These are phyloP conservation scores for Alectura lathami DNA, from an alignment of 2,113 vertebrate species.

Conservation along the genomic window DNA sequence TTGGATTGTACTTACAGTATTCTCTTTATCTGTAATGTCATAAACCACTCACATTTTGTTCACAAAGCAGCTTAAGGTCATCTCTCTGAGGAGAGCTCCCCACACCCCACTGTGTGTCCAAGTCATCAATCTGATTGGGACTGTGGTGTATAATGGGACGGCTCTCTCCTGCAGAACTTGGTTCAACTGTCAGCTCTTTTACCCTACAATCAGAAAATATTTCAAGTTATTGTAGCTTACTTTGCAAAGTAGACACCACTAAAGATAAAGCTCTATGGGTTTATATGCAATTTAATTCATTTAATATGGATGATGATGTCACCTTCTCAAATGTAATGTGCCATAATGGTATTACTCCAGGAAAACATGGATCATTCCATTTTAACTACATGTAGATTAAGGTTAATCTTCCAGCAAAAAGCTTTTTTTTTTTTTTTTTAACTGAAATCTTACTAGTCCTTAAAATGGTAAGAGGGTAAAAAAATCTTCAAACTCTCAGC, in stretches of 20 bases:
- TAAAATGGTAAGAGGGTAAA: background rate
- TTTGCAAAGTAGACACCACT: background rate
- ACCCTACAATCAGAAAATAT: conserved; percentile 76
- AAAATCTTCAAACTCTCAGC: background rate
- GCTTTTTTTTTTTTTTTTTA: too few relatives aligned
- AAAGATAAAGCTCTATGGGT: conserved; percentile 32
- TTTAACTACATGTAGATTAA: background rate
- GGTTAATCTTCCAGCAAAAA: background rate
- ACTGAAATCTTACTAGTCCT: background rate
- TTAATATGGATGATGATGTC: conserved; percentile 66
- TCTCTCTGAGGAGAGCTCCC: conserved; percentile 97
- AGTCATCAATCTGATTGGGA: conserved; percentile 88
- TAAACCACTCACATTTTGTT: conserved; percentile 91
- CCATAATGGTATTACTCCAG: background rate
- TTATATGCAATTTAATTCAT: conserved; percentile 19
- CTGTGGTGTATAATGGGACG: conserved; percentile 82
- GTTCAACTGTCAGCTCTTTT: conserved; percentile 88
- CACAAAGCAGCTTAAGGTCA: conserved; percentile 97
- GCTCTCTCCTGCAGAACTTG: conserved; percentile 76
- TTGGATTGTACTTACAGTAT: background rate
- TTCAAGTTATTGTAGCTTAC: conserved; percentile 26
- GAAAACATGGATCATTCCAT: background rate
- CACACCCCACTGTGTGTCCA: conserved; percentile 96
- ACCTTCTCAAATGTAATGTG: conserved; percentile 65
- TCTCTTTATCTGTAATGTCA: background rate